Evolutionary conservation across 2,888 invertebrate species (phyloP), one percentile per base, ranked within the genome.

Genomic region (Drosophila anceps): DNA sequence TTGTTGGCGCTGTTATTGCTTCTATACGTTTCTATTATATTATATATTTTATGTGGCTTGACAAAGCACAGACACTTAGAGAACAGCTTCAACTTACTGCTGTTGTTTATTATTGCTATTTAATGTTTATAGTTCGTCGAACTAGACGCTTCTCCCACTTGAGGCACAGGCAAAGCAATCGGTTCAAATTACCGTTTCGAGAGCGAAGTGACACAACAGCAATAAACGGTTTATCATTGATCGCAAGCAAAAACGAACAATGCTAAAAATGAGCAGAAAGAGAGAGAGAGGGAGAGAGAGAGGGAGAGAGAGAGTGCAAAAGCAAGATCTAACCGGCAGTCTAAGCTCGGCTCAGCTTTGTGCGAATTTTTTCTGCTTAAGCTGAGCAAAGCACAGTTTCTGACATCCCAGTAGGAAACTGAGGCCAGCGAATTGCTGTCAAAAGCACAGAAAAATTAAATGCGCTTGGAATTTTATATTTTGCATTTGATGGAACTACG

Each of bases 71-170:
- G 75, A 84, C 77, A 81, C 81, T 84, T 79, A 76, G 76, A 73
- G 55, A 79, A 41, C 55, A 31, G 74, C 87, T 86, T 88, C 78
- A 88, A 88, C 76, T 84, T 75, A 67, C 59, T 59, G 46, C 74
- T 69, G 69, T 55, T 68, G 58, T 43, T 85, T 73, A 69, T 88
- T 85, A 86, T 84, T 79, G 79, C 76, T 88, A 81, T 76, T 84
- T 76, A 84, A 86, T 88, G 76, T 76, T 88, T 76, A 74, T 79
- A 76, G 78, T 80, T 66, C 69, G 66, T 59, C 69, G 68, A 74
- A 80, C 80, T 59, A 53, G 64, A 57, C 33, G 55, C 50, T 74
- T 55, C 39, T 51, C 8, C 8, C 58, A 66, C 69, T 63, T 35
- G 10, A 73, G 79, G 70, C 78, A 75, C 63, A 41, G 58, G 67